Percentiles rank a stretch among this genome's conserved stretches.
These are phyloP conservation scores for Dromas ardeola DNA, from an alignment of 2,113 vertebrate genomes.

Conservation along the genomic window DNA sequence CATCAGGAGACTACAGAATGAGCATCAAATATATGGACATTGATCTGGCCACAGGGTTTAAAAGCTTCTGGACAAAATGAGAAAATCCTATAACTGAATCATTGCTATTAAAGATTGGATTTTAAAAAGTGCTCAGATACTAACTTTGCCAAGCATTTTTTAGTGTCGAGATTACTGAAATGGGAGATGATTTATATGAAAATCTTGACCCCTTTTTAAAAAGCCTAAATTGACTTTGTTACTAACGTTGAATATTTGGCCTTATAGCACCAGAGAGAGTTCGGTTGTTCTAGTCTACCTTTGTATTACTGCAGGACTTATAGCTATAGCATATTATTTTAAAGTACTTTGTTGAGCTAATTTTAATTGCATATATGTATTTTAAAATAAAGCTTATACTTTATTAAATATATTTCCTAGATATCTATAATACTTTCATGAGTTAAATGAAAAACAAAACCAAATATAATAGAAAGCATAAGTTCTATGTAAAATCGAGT, in stretches of 20 bases:
- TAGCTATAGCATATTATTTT: not conserved
- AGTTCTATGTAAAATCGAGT: not conserved
- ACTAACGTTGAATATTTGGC: not conserved
- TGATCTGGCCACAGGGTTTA: not conserved
- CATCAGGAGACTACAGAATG: not conserved
- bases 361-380: not conserved
- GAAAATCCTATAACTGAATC: not conserved
- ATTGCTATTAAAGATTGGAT: not conserved
- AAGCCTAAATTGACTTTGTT: not conserved
- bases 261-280: not conserved
- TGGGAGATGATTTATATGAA: not conserved
- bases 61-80: not conserved
- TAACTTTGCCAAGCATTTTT: not conserved
- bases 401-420: not conserved
- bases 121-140: not conserved
- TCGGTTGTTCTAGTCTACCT: not conserved
- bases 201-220: not conserved
- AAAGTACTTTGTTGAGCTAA: not conserved
- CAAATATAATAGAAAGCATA: not conserved
- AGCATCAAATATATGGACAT: not conserved
- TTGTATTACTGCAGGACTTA: not conserved
- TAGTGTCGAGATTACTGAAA: not conserved
- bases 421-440: not conserved
- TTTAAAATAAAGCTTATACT: not conserved
- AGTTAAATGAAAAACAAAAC: not conserved